Base-by-base conservation (phyloP, 2,797 vertebrate species). In the Mareca strepera region DNA sequence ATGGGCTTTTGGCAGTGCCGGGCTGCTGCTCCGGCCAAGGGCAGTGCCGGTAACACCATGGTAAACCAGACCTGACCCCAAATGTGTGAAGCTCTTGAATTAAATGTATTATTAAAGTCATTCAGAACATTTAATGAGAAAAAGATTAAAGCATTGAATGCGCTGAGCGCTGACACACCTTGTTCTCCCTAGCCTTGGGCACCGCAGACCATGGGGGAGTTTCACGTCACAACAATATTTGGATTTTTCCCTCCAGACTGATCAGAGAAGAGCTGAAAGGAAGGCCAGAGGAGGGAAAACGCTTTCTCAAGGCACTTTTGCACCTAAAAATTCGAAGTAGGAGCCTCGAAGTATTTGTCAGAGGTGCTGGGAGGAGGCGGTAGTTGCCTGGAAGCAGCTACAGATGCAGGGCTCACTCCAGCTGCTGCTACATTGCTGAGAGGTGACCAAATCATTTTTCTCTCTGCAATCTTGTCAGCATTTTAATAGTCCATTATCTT, bases 381-480 rank as follows among this genome's bases (percentile, higher is more conserved):
- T 88, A 91, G 43, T 88, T 94, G 83, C 92, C 90, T 94, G 90
- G 95, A 90, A 96, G 94, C 82, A 91, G 85, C 82, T 86, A 18
- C 83, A 91, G 94, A 87, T 89, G 91, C 44, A 2, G 91, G 86
- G 94, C 67, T 92, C 92, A 7, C 82, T 93, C 88, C 94, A 94
- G 94, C 93, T 96, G 91, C 92, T 89, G 86, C 88, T 67, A 89
- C 95, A 59, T 60, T 2, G 23, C 94, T 91, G 43, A 79, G 92
- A 96, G 91, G 93, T 86, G 94, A 96, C 96, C 88, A 86, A 94
- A 94, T 88, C 81, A 84, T 95, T 94, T 87, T 92, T 94, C 81
- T 96, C 92, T 96, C 92, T 90, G 62, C 96, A 92, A 92, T 94
- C 97, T 97, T 98, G 97, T 98, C 98, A 98, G 97, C 98, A 98